Evolutionary conservation across 2,888 invertebrate species (phyloP), one percentile per base, ranked within the genome.

Genomic region (Carterocephalus palaemon): DNA sequence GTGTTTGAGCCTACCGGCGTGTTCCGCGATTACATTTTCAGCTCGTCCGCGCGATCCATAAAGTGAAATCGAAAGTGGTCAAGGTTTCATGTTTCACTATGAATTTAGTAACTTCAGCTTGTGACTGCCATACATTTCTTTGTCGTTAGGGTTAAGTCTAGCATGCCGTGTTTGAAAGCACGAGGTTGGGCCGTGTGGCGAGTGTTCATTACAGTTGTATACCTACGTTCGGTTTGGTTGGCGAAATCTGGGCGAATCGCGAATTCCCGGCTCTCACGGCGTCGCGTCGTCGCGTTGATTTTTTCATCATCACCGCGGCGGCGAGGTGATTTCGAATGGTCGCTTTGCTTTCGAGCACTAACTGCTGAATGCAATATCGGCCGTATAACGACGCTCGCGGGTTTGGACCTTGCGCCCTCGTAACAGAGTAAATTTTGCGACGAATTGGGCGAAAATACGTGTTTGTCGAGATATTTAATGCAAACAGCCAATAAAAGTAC

Each of bases 401-500:
- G 29, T 32, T 42, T 42, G 34, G 29, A 43, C 46, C 48, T 42
- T 39, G 39, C 39, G 39, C 39, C 55, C 48, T 60, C 51, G 63
- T 54, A 60, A 53, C 60, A 57, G 56, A 67, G 67, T 54, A 53
- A 57, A 53, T 49, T 64, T 64, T 70, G 60, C 52, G 63, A 59
- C 63, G 62, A 59, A 56, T 59, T 59, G 58, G 56, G 59, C 56
- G 63, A 62, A 63, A 65, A 69, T 60, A 64, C 69, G 67, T 71
- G 60, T 67, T 70, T 62, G 70, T 57, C 57, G 58, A 67, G 70
- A 75, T 71, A 70, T 67, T 60, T 70, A 77, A 71, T 72, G 75
- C 72, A 74, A 78, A 76, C 72, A 67, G 61, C 70, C 73, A 79
- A 79, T 80, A 80, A 80, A 79, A 78, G 75, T 75, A 70, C 70